Base-by-base conservation (phyloP, 2,113 vertebrate genomes). In the Cygnus buccinator region DNA sequence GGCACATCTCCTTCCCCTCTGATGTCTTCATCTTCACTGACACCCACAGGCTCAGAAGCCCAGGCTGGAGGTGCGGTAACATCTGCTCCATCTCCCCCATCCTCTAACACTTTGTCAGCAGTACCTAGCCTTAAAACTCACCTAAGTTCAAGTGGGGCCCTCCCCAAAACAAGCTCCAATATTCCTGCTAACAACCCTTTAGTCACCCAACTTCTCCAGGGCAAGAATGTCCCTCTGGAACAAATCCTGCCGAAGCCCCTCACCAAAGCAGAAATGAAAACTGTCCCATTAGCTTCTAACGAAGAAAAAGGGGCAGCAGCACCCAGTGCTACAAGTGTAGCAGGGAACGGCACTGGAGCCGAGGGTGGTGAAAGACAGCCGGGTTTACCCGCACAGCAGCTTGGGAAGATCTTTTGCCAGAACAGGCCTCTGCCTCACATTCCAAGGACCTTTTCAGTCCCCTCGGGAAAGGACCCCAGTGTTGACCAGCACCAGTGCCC, bases 171-270 rank as follows among this genome's bases (percentile, higher is more conserved):
- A 7, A 98, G 97, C 96, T 99, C 98, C 92, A 99, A 96, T 61
- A 99, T 99, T 88, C 99, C 99, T 70, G 99, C 99, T 33, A 99
- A 99, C 97, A 99, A 99, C 96, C 99, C 99, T 28, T 96, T 99
- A 87, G 99, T 99, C 90, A 98, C 99, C 16, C 98, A 99, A 84
- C 98, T 99, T 46, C 98, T 99, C 50, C 99, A 99, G 89, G 99
- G 99, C 62, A 99, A 99, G 97, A 98, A 98, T 15, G 98, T 99
- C 71, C 99, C 99, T 3, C 87, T 99, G 96, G 99, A 99, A 95
- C 98, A 99, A 81, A 99, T 99, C 96, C 98, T 99, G 94, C 98
- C 99, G 37, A 99, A 98, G 97, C 96, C 99, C 22, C 97, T 99
- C 73, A 98, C 98, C 96, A 99, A 98, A 94, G 95, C 96, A 8